These are phyloP conservation scores for Penaeus monodon DNA, from an alignment of 2,888 invertebrate genomes.

Conservation along the genomic window DNA sequence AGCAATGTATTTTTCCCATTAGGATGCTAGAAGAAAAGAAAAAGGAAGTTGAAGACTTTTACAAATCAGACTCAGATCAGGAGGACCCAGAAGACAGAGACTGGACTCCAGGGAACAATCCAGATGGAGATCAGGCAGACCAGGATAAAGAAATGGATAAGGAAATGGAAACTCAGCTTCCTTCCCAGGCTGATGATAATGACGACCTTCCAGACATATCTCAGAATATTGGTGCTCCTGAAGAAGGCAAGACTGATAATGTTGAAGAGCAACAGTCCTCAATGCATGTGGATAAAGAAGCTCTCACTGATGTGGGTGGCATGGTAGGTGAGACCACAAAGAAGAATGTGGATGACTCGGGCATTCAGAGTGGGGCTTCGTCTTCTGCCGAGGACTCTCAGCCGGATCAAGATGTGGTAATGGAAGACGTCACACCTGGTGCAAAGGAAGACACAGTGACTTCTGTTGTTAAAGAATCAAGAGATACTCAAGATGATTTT, in stretches of 20 bases:
- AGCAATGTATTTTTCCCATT: slow-evolving; percentile 70
- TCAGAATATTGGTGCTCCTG: neutral
- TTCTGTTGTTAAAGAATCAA: slow-evolving; percentile 6
- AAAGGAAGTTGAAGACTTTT: slow-evolving; percentile 81
- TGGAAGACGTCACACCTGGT: neutral
- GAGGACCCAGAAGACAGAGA: slow-evolving; percentile 69
- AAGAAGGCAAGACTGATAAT: neutral
- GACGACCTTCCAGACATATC: slow-evolving; percentile 20
- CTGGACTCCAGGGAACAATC: slow-evolving; percentile 35
- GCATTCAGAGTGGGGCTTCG: slow-evolving; percentile 8
- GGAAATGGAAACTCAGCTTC: slow-evolving; percentile 7
- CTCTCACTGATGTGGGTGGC: neutral
- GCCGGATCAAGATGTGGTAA: neutral
- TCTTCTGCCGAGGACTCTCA: neutral
- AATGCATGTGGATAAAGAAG: neutral
- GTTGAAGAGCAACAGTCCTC: neutral
- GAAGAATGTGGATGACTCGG: slow-evolving; percentile 11
- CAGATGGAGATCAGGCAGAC: neutral
- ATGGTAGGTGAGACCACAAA: neutral
- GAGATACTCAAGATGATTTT: neutral
- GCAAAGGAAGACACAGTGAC: too few species aligned
- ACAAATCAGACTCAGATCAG: slow-evolving; percentile 79
- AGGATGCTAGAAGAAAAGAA: slow-evolving; percentile 79
- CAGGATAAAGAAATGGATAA: slow-evolving; percentile 13
- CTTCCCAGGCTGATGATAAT: neutral